Base-by-base conservation (phyloP, 2,888 invertebrate species). In the Hypomecis atomaria region DNA sequence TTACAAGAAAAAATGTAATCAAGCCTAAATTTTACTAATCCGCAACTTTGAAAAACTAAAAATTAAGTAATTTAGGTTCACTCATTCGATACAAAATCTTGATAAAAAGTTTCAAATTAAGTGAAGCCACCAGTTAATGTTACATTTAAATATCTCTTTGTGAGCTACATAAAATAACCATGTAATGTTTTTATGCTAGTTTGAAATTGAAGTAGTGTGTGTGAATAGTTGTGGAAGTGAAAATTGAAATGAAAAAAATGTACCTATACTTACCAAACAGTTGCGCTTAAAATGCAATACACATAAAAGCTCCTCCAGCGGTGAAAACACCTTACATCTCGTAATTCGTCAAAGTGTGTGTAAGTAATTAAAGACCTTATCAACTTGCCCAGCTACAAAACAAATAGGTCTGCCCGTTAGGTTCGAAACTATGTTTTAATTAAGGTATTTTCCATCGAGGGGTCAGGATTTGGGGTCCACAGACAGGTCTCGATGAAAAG, bases 341-440 rank as follows among this genome's bases (percentile, higher is more conserved):
- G n/a, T 34, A 5, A n/a, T 11, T 33, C 5, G 38, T 36, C 1
- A 33, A 36, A 8, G 0, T 50, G 6, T 38, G 1, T 9, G 4
- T 50, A 75, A 70, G 74, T 76, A 77, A 78, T 73, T 67, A 78
- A 74, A 67, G 75, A 72, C 76, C 71, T 74, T 81, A 79, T 79
- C 78, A 59, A 66, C 60, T 52, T 44, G 66, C 67, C 50, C 58
- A 58, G 67, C 56, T 67, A 69, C 71, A 71, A 66, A 55, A 55
- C 45, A 73, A 71, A 77, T 78, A 78, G 72, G 70, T 73, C 67
- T 71, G 76, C 80, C 74, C 75, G 73, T 73, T 78, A 75, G 67
- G 67, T 67, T 72, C 61, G 66, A 75, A 84, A 86, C 84, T 85
- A 85, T 84, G 80, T 87, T 87, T 87, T 88, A 88, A 88, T 88